phyloP scores from a whole-genome alignment of 2,113 vertebrate species.

The Microtus montanus region DNA sequence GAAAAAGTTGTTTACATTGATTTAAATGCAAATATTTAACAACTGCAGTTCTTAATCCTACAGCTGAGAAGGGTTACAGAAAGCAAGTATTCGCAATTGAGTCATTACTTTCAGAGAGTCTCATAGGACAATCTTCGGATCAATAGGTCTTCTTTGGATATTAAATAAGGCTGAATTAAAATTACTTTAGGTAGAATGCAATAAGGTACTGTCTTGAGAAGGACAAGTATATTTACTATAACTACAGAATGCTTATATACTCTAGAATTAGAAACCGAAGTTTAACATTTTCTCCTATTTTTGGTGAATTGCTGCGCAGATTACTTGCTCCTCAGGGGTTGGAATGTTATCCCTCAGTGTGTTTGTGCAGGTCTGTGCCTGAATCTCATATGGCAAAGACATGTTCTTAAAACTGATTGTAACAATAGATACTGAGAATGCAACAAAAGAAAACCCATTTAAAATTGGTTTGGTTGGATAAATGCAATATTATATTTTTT shows the following conservation, averaged over 20 bases:
- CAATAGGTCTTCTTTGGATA: not conserved
- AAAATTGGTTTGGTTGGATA: not conserved
- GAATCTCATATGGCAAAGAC: not conserved
- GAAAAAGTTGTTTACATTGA: not conserved
- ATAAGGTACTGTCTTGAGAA: not conserved
- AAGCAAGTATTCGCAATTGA: not conserved
- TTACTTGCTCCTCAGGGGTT: accelerated
- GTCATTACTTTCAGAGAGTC: not conserved
- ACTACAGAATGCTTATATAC: not conserved
- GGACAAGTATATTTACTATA: not conserved
- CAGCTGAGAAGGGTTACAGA: not conserved
- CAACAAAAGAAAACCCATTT: not conserved
- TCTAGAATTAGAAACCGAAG: conserved; percentile 17
- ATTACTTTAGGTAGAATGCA: not conserved
- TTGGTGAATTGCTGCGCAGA: not conserved
- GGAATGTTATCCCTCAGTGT: not conserved
- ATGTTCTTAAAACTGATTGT: not conserved
- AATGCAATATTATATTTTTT: not conserved
- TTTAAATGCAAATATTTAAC: not conserved
- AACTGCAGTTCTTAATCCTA: not conserved
- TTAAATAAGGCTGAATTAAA: conserved; percentile 1
- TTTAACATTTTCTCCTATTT: not conserved
- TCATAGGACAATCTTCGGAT: not conserved
- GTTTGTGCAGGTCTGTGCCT: accelerated
- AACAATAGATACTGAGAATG: not conserved